Evolutionary conservation across 2,113 vertebrate genomes (phyloP).

Genomic region (Vulpes ferrilata): DNA sequence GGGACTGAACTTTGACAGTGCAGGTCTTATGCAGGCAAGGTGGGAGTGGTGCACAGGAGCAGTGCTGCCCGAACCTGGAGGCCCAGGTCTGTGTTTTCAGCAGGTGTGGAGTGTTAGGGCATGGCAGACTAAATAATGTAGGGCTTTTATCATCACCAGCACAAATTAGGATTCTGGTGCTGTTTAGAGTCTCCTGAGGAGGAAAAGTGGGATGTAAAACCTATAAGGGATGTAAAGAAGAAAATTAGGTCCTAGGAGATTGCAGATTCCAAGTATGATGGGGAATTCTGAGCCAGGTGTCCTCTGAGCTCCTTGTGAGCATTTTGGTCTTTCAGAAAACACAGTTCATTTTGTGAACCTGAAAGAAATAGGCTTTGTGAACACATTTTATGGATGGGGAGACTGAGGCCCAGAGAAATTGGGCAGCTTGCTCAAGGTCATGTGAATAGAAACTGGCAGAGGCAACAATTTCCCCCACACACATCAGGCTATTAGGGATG

Average conservation of each 20-base stretch:
- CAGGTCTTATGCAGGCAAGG: neutral
- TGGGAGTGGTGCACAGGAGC: neutral
- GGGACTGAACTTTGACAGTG: neutral
- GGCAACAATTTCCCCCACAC: neutral
- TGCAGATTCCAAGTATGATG: neutral
- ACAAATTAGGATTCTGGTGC: neutral
- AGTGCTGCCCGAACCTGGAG: neutral
- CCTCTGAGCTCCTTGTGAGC: neutral
- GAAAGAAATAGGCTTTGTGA: neutral
- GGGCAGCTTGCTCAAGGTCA: neutral
- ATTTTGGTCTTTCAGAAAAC: slow-evolving; percentile 17
- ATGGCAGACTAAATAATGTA: neutral
- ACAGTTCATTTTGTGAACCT: neutral
- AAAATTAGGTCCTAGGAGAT: neutral
- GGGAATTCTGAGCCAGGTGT: neutral
- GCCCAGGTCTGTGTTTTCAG: neutral
- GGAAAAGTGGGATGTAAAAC: neutral
- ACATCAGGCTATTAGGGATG: neutral
- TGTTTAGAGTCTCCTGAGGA: neutral
- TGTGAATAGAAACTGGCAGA: neutral
- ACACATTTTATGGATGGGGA: neutral
- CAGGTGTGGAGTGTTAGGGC: neutral
- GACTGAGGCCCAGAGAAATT: neutral
- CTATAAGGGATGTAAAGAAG: neutral
- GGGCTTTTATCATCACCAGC: neutral